A percentile compares a stretch with the other conserved stretches of the same genome.
phyloP scores from a whole-genome alignment of 1,140 invertebrate genomes.

The Antheraea mylitta region DNA sequence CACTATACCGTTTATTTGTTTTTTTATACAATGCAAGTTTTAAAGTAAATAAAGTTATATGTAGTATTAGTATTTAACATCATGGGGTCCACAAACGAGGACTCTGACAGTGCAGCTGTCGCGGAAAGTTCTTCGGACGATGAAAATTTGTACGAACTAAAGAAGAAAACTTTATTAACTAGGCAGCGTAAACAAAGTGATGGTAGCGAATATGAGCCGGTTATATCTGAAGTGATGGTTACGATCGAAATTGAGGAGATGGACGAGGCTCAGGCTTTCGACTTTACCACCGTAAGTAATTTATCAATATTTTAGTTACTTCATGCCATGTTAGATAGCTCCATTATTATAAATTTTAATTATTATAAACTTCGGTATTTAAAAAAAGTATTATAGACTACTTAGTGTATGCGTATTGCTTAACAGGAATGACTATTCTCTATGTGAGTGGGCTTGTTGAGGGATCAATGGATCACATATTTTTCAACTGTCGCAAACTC shows the following conservation, averaged over 20 bases:
- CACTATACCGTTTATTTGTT: conserved; percentile 13
- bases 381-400: no score
- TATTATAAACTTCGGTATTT: no score
- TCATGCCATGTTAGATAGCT: not conserved
- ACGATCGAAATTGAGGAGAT: conserved; percentile 29
- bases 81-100: conserved; percentile 10
- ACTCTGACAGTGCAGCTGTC: conserved; percentile 8
- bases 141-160: conserved; percentile 28
- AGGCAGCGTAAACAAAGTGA: conserved; percentile 14
- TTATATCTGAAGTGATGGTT: conserved; percentile 28
- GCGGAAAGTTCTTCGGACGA: conserved; percentile 31
- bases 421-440: no score
- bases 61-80: no score
- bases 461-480: no score
- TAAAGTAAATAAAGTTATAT: not conserved
- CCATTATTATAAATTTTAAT: not conserved
- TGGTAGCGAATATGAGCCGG: conserved; percentile 24
- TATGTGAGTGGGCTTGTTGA: no score
- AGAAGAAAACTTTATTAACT: conserved; percentile 22
- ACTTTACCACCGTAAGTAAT: conserved; percentile 28
- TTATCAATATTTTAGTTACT: not conserved
- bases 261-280: conserved; percentile 23
- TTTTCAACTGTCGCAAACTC: no score
- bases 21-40: conserved; percentile 12
- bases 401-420: no score